phyloP scores from a whole-genome alignment of 2,113 vertebrate genomes.

The Aplodontia rufa region DNA sequence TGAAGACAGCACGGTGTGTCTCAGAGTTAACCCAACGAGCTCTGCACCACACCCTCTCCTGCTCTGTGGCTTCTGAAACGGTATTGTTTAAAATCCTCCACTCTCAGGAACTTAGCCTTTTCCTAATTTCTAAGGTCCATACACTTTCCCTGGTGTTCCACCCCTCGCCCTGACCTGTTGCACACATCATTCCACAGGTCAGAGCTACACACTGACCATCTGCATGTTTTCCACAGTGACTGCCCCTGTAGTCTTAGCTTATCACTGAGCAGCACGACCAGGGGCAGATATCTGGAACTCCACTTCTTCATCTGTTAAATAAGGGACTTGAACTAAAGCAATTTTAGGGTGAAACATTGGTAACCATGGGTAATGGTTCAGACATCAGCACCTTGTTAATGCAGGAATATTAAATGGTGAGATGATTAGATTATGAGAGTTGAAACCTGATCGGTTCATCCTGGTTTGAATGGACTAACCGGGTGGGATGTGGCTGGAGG shows the following conservation, averaged over 20 bases:
- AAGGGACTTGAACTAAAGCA: not conserved
- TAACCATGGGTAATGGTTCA: not conserved
- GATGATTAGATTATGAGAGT: no score
- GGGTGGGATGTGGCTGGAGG: no score
- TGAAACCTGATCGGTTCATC: no score
- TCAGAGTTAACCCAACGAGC: not conserved
- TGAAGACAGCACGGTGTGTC: fast-evolving
- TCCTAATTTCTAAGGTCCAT: not conserved
- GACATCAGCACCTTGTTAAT: no score
- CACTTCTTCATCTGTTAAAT: not conserved
- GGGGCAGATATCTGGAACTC: not conserved
- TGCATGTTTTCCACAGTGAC: not conserved
- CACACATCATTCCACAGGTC: not conserved
- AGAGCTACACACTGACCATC: not conserved
- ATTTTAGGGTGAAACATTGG: not conserved
- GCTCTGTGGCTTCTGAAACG: not conserved
- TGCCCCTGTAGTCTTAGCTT: not conserved
- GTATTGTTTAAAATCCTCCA: not conserved
- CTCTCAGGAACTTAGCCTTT: not conserved
- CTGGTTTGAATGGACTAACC: no score
- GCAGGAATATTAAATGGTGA: no score
- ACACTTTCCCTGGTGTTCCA: not conserved
- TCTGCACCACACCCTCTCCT: no score
- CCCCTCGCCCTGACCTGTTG: not conserved
- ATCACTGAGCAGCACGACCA: not conserved